Evolutionary conservation across 2,113 vertebrate species (phyloP), one percentile per base, ranked within the genome.

Genomic region (Camelus dromedarius): DNA sequence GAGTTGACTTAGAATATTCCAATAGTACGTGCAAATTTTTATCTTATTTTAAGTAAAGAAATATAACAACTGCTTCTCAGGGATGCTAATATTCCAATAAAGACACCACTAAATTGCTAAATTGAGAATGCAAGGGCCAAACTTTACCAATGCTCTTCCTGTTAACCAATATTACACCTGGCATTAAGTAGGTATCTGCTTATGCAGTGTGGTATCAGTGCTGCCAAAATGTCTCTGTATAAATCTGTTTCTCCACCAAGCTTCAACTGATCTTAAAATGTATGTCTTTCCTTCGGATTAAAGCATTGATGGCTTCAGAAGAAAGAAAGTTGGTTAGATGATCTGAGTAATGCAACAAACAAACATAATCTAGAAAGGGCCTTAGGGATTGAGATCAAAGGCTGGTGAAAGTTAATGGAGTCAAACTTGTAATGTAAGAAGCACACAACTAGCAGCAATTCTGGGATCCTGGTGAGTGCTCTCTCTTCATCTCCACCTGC

Each of bases 361-460:
- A 77, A 92, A 86, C 66, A 79, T 38, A 58, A 93, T 62, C 22
- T 86, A 81, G 85, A 94, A 94, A 83, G 28, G 75, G 15, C 26
- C 19, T 81, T 79, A 80, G 22, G 22, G 46, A 54, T 30, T 80
- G 58, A 48, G 35, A 81, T 56, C 28, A 58, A 92, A 70, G 26
- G 8, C 48, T 58, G 19, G n/a, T 62, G 64, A 62, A 60, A 70
- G 18, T 48, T 76, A 69, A 67, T 64, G 22, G 58, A 77, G 14
- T 85, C 42, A 81, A 83, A 77, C 30, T 24, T 69, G 50, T 54
- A 19, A 69, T 56, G 18, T 80, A 18, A 64, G n/a, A 90, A 79
- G n/a, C 48, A 54, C 35, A 90, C 10, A 79, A 24, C 11, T 79
- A 79, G 11, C 35, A 67, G 60, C 32, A 79, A 42, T 54, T 19